Base-by-base conservation (phyloP, 1,140 invertebrate genomes). In the Scaptomyza hsui region DNA sequence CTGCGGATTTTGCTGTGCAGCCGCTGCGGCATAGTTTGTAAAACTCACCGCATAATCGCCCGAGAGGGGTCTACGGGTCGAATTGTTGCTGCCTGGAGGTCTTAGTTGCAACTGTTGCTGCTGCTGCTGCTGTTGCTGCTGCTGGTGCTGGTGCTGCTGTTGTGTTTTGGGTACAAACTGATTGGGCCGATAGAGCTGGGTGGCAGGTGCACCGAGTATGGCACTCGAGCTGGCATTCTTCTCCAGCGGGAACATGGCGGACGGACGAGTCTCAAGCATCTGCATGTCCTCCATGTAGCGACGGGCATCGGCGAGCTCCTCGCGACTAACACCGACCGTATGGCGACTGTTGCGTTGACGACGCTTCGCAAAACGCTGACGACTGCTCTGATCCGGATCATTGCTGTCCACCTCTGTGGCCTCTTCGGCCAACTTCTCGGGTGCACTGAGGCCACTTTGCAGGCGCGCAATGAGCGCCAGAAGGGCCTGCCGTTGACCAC, bases 301-400 rank as follows among this genome's bases (percentile, higher is more conserved):
- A 42, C 96, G 92, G 0, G 96, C 96, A 67, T 94, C 93, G 1
- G 94, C 95, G 19, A 97, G 90, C 75, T 97, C 96, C 83, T 96
- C 96, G 1, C 93, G 92, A 3, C 95, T 96, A 1, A 97, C 96
- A 13, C 95, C 96, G 3, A 97, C 95, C 0, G 96, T 97, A 79
- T 97, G 95, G 2, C 96, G 92, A 29, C 94, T 93, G 26, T 93
- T 92, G 32, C 94, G 92, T 59, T 89, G 92, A 18, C 92, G 92
- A 1, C 92, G 75, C 56, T 90, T 92, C 2, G 89, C 90, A 49
- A 92, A 92, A 6, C 92, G 86, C 47, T 85, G 71, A 19, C 81
- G 67, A 61, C 79, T 78, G 2, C 86, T 75, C 7, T 41, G 56
- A n/a, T 73, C 63, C 7, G 41, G 35, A 7, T 83, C 80, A 2